Percentiles rank a stretch among this genome's conserved stretches.
Conservation (phyloP, 2,888 invertebrate species). For the Villa cingulata region DNA sequence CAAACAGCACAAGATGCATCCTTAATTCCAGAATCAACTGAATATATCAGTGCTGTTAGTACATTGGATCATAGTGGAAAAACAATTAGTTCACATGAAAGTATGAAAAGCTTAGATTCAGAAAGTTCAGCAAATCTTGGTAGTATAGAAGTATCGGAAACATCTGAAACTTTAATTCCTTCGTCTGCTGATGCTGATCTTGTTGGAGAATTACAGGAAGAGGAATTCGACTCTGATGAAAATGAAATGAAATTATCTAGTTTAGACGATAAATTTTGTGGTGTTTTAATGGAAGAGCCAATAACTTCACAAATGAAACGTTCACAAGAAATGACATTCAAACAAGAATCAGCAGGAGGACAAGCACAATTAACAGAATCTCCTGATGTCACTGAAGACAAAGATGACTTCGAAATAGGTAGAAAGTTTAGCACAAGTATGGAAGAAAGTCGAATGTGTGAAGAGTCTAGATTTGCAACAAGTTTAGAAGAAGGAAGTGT, state of each 20-base stretch:
- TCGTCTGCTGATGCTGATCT: slow-evolving; percentile 61
- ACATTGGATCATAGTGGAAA: slow-evolving; percentile 43
- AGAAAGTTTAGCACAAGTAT: slow-evolving; percentile 39
- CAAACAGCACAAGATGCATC: slow-evolving; percentile 73
- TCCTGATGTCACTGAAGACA: slow-evolving; percentile 18
- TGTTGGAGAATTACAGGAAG: slow-evolving; percentile 35
- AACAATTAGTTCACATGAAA: slow-evolving; percentile 64
- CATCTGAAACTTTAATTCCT: slow-evolving; percentile 84
- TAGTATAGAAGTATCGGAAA: slow-evolving; percentile 80
- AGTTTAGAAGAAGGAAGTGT: slow-evolving; percentile 47
- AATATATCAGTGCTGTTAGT: slow-evolving; percentile 74
- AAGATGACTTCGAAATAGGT: slow-evolving; percentile 26
- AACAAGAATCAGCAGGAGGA: slow-evolving; percentile 42
- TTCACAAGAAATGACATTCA: slow-evolving; percentile 82
- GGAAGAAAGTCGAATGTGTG: slow-evolving; percentile 21
- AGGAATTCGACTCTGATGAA: slow-evolving; percentile 18
- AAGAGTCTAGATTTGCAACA: slow-evolving; percentile 40
- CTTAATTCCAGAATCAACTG: slow-evolving; percentile 62
- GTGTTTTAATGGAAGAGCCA: slow-evolving; percentile 44
- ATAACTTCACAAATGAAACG: slow-evolving; percentile 67
- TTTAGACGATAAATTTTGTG: slow-evolving; percentile 41
- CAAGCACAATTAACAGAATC: slow-evolving; percentile 18
- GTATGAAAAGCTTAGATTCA: slow-evolving; percentile 80
- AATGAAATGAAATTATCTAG: slow-evolving; percentile 19
- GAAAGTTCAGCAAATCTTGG: slow-evolving; percentile 80